phyloP scores from a whole-genome alignment of 2,113 vertebrate genomes.

The Bufo bufo region DNA sequence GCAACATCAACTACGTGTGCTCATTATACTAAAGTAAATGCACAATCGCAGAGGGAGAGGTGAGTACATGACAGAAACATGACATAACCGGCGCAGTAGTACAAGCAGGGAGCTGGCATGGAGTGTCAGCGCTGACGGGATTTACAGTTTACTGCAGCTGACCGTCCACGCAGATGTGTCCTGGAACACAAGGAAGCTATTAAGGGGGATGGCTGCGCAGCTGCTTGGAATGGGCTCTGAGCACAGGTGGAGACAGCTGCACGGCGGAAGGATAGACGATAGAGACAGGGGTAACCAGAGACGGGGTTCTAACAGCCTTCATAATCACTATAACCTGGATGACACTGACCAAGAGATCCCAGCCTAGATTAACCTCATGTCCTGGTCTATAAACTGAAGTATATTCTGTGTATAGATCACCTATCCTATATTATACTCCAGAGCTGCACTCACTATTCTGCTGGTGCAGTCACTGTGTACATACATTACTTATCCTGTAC shows the following conservation, averaged over 20 bases:
- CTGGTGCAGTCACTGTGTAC: no score
- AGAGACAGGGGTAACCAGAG: neutral
- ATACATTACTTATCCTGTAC: no score
- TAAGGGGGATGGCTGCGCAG: constrained; percentile 37
- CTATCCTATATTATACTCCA: neutral
- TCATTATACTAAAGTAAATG: neutral
- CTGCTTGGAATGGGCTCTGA: constrained; percentile 27
- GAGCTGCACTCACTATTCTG: no score
- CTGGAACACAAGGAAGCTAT: neutral
- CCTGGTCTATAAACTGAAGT: no score
- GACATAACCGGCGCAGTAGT: neutral
- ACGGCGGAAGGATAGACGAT: neutral
- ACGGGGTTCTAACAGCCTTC: neutral
- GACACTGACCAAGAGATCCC: neutral
- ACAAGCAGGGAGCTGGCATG: neutral
- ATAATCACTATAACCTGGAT: neutral
- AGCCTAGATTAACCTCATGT: neutral
- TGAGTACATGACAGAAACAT: neutral
- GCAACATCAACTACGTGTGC: no score
- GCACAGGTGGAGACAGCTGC: constrained; percentile 34
- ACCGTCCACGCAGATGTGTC: neutral
- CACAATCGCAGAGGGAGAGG: neutral
- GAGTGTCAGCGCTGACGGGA: neutral
- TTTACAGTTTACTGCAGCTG: constrained; percentile 23
- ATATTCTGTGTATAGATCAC: no score